Percentiles rank a stretch among this genome's conserved stretches.
Evolutionary conservation across 2,888 invertebrate genomes (phyloP).

Genomic region (Margaritifera margaritifera): DNA sequence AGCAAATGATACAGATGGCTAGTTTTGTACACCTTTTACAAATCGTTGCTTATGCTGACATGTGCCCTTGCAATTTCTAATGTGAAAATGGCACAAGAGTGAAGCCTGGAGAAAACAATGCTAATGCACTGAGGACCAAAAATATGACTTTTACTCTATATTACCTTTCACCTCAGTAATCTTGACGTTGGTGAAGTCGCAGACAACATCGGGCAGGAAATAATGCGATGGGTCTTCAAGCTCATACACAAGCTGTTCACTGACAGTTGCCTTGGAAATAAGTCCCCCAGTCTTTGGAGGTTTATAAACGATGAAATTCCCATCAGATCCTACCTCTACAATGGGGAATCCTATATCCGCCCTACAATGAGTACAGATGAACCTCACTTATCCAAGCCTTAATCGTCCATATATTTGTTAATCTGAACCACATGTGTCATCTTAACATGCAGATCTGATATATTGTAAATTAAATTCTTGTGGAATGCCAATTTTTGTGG

Average conservation of each 20-base stretch:
- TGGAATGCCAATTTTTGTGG: too few species aligned
- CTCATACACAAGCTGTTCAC: constrained; percentile 75
- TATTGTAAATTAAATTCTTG: too few species aligned
- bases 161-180: constrained; percentile 51
- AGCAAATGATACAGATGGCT: too few species aligned
- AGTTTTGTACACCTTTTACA: too few species aligned
- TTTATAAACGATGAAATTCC: constrained; percentile 73
- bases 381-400: neutral
- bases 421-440: too few species aligned
- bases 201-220: constrained; percentile 74
- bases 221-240: constrained; percentile 74
- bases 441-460: too few species aligned
- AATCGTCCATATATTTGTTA: too few species aligned
- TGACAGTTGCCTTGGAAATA: constrained; percentile 72
- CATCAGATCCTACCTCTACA: constrained; percentile 72
- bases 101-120: too few species aligned
- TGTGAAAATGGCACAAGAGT: too few species aligned
- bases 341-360: constrained; percentile 75
- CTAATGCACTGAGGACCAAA: too few species aligned
- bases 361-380: constrained; percentile 51
- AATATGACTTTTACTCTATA: neutral
- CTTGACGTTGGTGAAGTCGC: constrained; percentile 74
- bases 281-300: constrained; percentile 74
- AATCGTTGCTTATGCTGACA: too few species aligned
- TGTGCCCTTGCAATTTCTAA: too few species aligned